Percentiles rank a stretch among this genome's conserved stretches.
Evolutionary conservation across 1,140 invertebrate species (phyloP).

Genomic region (Caenorhabditis tropicalis): DNA sequence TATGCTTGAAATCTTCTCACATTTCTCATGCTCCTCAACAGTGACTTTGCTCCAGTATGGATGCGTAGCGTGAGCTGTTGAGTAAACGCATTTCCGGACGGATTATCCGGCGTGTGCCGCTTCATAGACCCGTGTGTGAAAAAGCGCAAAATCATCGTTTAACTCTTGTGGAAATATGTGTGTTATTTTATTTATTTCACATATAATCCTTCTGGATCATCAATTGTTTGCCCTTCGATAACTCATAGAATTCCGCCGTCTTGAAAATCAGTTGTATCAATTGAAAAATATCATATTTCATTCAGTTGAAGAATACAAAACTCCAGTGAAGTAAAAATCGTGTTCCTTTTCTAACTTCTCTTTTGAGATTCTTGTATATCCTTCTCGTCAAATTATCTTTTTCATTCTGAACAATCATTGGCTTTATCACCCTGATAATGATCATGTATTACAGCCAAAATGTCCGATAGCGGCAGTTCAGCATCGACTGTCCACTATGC

Average conservation of each 20-base stretch:
- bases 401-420: background rate
- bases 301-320: too few species aligned
- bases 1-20: conserved; percentile 4
- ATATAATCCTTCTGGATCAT: conserved; percentile 17
- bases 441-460: background rate
- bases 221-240: conserved; percentile 15
- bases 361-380: background rate
- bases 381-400: background rate
- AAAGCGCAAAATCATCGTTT: conserved; percentile 11
- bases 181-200: conserved; percentile 39
- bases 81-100: conserved; percentile 44
- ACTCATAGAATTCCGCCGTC: background rate
- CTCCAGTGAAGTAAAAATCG: too few species aligned
- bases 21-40: conserved; percentile 9
- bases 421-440: conserved; percentile 11
- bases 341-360: background rate
- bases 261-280: background rate
- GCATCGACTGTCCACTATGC: conserved; percentile 28
- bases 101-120: conserved; percentile 36
- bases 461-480: conserved; percentile 20
- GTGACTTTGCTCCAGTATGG: conserved; percentile 2
- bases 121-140: background rate
- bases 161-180: conserved; percentile 16
- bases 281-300: background rate
- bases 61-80: conserved; percentile 38